Evolutionary conservation across 2,113 vertebrate species (phyloP).

Genomic region (Casuarius casuarius): DNA sequence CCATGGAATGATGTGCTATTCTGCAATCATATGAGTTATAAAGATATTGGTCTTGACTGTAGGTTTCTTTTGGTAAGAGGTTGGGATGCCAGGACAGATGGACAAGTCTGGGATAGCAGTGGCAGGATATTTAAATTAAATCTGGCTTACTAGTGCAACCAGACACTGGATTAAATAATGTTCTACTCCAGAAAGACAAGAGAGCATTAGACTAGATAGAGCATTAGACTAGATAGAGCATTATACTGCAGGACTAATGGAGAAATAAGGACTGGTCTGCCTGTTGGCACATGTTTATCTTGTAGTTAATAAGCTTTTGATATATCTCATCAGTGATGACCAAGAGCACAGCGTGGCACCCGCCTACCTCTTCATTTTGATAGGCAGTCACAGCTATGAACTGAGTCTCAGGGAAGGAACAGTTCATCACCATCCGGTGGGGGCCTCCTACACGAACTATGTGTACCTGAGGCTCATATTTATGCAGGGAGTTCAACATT

Average conservation of each 20-base stretch:
- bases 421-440: slow-evolving; percentile 92
- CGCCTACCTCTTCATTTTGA: slow-evolving; percentile 91
- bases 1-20: neutral
- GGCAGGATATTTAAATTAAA: neutral
- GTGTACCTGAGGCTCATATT: slow-evolving; percentile 95
- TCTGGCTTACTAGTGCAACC: neutral
- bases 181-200: neutral
- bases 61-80: neutral
- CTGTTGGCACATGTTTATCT: neutral
- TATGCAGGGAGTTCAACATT: slow-evolving; percentile 95
- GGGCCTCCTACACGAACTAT: slow-evolving; percentile 91
- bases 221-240: neutral
- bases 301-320: neutral
- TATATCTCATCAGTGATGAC: neutral
- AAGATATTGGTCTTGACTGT: neutral
- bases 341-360: neutral
- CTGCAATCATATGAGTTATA: neutral
- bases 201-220: neutral
- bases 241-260: neutral
- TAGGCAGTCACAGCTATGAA: slow-evolving; percentile 98
- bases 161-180: neutral
- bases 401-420: slow-evolving; percentile 94
- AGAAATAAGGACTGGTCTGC: neutral
- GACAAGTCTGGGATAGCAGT: neutral
- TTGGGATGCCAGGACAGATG: neutral